Evolutionary conservation across 2,113 vertebrate species (phyloP).

Genomic region (Telmatochromis brichardi): DNA sequence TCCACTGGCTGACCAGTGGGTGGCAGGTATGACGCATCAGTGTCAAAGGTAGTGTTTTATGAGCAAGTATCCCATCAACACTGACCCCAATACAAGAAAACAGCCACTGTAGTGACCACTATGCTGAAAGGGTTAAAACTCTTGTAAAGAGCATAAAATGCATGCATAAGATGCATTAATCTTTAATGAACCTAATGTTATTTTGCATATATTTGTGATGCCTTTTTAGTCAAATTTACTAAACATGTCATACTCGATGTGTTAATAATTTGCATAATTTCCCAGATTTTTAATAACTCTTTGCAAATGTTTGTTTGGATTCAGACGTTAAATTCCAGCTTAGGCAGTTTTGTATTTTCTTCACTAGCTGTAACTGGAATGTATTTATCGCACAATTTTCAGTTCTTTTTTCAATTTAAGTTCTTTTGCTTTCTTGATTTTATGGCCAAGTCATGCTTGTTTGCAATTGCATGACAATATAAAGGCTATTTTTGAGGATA

Average conservation of each 20-base stretch:
- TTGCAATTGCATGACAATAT: background rate
- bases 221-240: background rate
- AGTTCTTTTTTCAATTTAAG: background rate
- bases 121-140: background rate
- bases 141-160: background rate
- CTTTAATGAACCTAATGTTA: background rate
- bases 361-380: background rate
- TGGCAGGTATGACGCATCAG: background rate
- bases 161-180: background rate
- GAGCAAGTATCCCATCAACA: background rate
- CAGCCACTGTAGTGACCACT: background rate
- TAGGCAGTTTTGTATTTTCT: background rate
- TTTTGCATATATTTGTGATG: background rate
- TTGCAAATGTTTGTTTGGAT: background rate
- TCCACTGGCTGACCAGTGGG: background rate
- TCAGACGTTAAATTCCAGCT: background rate
- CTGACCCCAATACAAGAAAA: background rate
- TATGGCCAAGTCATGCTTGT: background rate
- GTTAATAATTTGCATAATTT: background rate
- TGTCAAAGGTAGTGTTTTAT: background rate
- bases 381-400: background rate
- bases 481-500: background rate
- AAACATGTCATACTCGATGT: background rate
- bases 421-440: background rate
- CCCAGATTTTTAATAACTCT: background rate